phyloP scores from a whole-genome alignment of 2,888 invertebrate species.

The Seladonia tumulorum region DNA sequence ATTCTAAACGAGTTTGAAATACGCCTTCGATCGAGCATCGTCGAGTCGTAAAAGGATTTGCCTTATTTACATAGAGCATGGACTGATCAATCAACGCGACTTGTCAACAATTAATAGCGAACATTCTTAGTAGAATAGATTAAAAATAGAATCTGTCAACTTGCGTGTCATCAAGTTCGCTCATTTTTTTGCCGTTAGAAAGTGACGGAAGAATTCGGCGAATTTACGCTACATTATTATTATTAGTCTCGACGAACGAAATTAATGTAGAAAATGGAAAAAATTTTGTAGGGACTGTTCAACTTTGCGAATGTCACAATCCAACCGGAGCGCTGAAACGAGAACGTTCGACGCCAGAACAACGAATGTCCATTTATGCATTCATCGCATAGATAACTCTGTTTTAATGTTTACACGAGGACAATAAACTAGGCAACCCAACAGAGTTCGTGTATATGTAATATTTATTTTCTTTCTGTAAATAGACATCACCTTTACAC shows the following conservation, averaged over 20 bases:
- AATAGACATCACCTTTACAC: conserved; percentile 15
- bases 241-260: no score
- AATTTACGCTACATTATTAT: no score
- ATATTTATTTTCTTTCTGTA: not conserved
- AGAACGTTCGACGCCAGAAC: no score
- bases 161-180: not conserved
- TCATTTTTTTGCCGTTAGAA: no score
- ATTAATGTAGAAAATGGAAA: no score
- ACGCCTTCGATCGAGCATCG: not conserved
- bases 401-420: not conserved
- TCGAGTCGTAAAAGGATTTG: not conserved
- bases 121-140: not conserved
- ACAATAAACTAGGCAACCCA: not conserved
- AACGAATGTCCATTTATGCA: not conserved
- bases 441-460: not conserved
- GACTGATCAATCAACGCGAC: not conserved
- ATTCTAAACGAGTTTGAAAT: not conserved
- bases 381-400: not conserved
- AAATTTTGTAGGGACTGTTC: not conserved
- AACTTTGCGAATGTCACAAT: not conserved
- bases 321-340: not conserved
- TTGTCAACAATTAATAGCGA: not conserved
- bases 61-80: not conserved
- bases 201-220: no score
- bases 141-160: not conserved